These are phyloP conservation scores for Lophotriccus pileatus DNA, from an alignment of 2,797 vertebrate species.

Conservation along the genomic window DNA sequence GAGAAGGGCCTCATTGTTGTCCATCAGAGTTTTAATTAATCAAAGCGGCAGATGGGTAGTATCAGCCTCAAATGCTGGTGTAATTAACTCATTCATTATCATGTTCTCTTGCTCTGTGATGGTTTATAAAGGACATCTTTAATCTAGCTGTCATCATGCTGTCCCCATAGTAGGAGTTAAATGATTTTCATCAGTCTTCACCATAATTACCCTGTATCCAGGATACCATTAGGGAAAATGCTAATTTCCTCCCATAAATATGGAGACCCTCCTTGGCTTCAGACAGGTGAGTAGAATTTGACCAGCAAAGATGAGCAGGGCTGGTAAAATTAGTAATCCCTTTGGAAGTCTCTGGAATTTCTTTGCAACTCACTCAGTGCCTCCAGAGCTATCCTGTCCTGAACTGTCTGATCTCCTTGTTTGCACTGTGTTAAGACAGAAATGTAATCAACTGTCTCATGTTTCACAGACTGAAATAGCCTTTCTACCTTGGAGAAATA, in stretches of 20 bases:
- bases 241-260: neutral
- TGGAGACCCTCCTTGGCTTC: neutral
- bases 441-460: neutral
- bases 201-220: neutral
- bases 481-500: neutral
- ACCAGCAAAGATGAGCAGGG: neutral
- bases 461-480: neutral
- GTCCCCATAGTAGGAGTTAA: slow-evolving; percentile 35
- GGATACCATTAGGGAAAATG: neutral
- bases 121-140: slow-evolving; percentile 41
- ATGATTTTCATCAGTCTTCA: slow-evolving; percentile 28
- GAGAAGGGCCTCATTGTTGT: slow-evolving; percentile 53
- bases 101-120: neutral
- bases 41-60: slow-evolving; percentile 72
- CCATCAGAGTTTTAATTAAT: slow-evolving; percentile 75
- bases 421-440: neutral
- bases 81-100: slow-evolving; percentile 80
- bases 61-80: slow-evolving; percentile 44
- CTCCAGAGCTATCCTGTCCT: neutral
- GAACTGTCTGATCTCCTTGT: neutral
- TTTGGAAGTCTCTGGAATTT: neutral
- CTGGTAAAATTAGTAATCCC: neutral
- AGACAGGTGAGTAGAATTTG: neutral
- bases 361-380: neutral
- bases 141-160: slow-evolving; percentile 29